A percentile compares a stretch with the other conserved stretches of the same genome.
These are phyloP conservation scores for Macrosiphum euphorbiae DNA, from an alignment of 2,888 invertebrate species.

Conservation along the genomic window DNA sequence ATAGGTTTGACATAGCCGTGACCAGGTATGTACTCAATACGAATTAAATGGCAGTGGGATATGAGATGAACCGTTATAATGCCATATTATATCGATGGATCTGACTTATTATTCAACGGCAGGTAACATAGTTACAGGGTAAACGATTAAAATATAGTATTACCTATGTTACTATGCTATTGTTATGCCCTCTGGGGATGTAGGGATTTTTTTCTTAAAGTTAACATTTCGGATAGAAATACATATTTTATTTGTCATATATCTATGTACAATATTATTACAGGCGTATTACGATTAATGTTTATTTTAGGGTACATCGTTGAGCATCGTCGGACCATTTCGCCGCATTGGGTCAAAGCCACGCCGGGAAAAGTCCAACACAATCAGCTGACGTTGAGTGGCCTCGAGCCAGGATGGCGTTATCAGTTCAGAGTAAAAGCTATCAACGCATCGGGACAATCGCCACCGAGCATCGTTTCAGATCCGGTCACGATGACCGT, in stretches of 20 bases:
- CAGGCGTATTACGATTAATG: background rate
- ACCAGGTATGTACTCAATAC: background rate
- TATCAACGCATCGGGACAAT: slow-evolving; percentile 89
- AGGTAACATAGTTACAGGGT: background rate
- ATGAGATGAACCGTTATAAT: background rate
- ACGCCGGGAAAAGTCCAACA: slow-evolving; percentile 80
- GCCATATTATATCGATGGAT: background rate
- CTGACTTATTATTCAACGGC: background rate
- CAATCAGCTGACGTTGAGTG: slow-evolving; percentile 84
- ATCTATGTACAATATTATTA: background rate
- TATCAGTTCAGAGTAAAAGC: slow-evolving; percentile 94
- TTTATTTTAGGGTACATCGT: slow-evolving; percentile 79
- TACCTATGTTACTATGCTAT: background rate
- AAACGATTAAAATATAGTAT: background rate
- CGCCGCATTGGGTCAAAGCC: slow-evolving; percentile 86
- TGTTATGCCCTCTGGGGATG: background rate
- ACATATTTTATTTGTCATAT: background rate
- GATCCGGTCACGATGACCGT: slow-evolving; percentile 87
- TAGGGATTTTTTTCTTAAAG: too few species aligned
- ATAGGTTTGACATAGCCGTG: background rate
- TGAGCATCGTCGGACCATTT: slow-evolving; percentile 82
- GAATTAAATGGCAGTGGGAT: background rate
- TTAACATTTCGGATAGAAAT: background rate
- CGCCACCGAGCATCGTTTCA: slow-evolving; percentile 87
- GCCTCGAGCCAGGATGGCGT: slow-evolving; percentile 87